These are phyloP conservation scores for Conchocele bisecta DNA, from an alignment of 2,888 invertebrate genomes.

Conservation along the genomic window DNA sequence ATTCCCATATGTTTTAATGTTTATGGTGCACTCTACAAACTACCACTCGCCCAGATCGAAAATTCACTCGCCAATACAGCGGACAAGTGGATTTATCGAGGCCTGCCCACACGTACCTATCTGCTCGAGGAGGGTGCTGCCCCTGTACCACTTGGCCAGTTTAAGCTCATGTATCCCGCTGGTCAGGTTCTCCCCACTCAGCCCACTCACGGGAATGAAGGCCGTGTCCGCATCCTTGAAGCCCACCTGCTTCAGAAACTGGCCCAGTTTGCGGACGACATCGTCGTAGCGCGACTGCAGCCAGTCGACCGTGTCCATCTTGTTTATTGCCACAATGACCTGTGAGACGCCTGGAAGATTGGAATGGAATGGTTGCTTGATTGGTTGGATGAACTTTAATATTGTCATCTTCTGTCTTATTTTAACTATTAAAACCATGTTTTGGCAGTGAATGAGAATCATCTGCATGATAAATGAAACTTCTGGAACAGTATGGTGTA, in stretches of 20 bases:
- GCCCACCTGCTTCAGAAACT: constrained; percentile 92
- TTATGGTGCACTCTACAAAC: too few relatives aligned
- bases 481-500: too few relatives aligned
- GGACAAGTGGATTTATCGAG: too few relatives aligned
- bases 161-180: constrained; percentile 85
- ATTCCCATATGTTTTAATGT: too few relatives aligned
- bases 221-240: constrained; percentile 93
- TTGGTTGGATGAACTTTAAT: too few relatives aligned
- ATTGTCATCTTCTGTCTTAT: too few relatives aligned
- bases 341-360: constrained; percentile 91
- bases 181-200: constrained; percentile 96
- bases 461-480: too few relatives aligned
- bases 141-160: constrained; percentile 91
- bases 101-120: constrained; percentile 89
- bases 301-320: constrained; percentile 98
- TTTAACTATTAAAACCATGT: too few relatives aligned
- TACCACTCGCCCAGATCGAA: too few relatives aligned
- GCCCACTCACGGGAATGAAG: constrained; percentile 97
- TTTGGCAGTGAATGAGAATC: too few relatives aligned
- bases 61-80: too few relatives aligned
- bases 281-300: constrained; percentile 94
- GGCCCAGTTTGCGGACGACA: constrained; percentile 91
- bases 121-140: constrained; percentile 92
- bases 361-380: too few relatives aligned
- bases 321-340: constrained; percentile 97